These are phyloP conservation scores for Helogale parvula DNA, from an alignment of 2,113 vertebrate genomes.

Conservation along the genomic window DNA sequence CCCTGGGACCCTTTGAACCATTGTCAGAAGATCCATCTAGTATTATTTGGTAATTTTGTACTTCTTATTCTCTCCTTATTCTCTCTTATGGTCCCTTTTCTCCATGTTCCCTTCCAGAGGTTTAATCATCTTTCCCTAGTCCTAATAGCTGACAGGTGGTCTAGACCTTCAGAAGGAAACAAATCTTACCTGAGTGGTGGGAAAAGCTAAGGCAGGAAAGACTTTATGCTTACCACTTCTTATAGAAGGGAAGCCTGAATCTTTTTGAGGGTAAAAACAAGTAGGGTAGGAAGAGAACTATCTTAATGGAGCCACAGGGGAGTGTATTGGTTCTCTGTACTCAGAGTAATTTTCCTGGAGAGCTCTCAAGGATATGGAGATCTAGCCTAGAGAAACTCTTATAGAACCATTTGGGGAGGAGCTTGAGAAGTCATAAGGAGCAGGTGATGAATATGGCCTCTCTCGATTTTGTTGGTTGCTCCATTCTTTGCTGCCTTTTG, in stretches of 20 bases:
- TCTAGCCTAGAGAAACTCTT: background rate
- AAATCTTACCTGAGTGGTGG: background rate
- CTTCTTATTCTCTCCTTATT: background rate
- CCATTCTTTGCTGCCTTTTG: background rate
- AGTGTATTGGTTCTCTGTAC: background rate
- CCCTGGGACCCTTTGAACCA: background rate
- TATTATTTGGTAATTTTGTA: background rate
- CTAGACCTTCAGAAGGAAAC: background rate
- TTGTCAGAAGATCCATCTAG: background rate
- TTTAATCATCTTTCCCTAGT: background rate
- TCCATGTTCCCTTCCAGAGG: background rate
- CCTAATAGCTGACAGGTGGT: background rate
- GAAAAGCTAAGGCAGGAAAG: background rate
- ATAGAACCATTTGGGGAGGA: background rate
- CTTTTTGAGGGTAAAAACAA: background rate
- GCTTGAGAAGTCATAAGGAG: background rate
- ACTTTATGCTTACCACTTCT: background rate
- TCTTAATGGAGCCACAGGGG: background rate
- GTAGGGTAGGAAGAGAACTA: background rate
- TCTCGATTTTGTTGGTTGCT: background rate
- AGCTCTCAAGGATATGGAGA: background rate
- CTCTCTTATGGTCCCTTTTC: background rate
- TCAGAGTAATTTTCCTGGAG: background rate
- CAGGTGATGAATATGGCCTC: background rate
- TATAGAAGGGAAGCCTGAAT: background rate